Percentiles rank a stretch among this genome's conserved stretches.
These are phyloP conservation scores for Sarcophaga bullata DNA, from an alignment of 1,140 invertebrate species.

Conservation along the genomic window DNA sequence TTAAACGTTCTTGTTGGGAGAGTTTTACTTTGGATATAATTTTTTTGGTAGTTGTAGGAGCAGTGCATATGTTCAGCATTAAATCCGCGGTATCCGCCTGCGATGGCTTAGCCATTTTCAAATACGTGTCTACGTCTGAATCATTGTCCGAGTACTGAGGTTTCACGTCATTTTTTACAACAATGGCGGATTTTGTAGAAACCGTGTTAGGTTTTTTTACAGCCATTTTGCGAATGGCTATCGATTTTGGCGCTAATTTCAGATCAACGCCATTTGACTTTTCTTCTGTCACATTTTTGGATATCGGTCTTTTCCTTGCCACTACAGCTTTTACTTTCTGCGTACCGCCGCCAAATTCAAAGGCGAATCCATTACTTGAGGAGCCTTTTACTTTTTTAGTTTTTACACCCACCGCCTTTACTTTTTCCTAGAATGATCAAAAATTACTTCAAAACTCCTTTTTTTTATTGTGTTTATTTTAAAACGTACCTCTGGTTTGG, in stretches of 20 bases:
- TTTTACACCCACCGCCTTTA: constrained; percentile 16
- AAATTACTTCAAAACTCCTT: not conserved
- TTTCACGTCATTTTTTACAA: not conserved
- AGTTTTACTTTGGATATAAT: constrained; percentile 45
- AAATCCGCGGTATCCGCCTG: constrained; percentile 42
- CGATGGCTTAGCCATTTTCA: not conserved
- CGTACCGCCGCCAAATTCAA: constrained; percentile 54
- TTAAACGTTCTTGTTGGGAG: constrained; percentile 45
- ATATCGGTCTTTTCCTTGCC: constrained; percentile 48
- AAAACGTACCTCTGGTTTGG: constrained; percentile 41
- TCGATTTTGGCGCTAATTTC: constrained; percentile 5
- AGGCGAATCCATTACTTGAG: constrained; percentile 46
- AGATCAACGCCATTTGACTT: not conserved
- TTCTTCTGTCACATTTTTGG: not conserved
- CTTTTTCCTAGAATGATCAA: constrained; percentile 6
- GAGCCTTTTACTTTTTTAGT: not conserved
- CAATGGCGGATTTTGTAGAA: not conserved
- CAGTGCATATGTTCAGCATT: constrained; percentile 53
- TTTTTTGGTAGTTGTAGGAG: not conserved
- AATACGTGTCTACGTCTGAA: constrained; percentile 23
- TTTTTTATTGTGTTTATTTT: not conserved
- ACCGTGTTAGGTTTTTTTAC: not conserved
- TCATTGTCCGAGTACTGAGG: not conserved
- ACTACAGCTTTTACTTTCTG: constrained; percentile 59
- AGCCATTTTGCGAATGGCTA: not conserved